These are phyloP conservation scores for Ellobius talpinus DNA, from an alignment of 2,113 vertebrate genomes.

Conservation along the genomic window DNA sequence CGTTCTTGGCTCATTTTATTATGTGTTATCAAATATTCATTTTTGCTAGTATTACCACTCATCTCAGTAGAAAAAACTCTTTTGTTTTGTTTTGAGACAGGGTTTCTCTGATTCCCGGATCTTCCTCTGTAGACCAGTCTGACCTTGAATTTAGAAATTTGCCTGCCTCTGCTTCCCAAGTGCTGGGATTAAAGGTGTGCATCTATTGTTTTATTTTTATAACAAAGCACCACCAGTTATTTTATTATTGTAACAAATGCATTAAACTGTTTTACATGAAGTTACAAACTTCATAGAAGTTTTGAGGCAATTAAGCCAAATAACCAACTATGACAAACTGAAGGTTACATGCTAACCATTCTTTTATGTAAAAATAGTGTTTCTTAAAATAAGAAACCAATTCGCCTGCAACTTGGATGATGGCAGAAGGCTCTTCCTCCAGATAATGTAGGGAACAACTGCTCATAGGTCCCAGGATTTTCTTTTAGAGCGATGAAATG, in stretches of 20 bases:
- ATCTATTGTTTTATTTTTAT: neutral
- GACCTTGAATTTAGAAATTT: neutral
- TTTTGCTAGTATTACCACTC: neutral
- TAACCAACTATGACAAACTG: neutral
- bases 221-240: neutral
- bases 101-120: neutral
- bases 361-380: conserved; percentile 30
- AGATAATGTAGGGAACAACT: neutral
- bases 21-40: neutral
- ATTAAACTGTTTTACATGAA: conserved; percentile 21
- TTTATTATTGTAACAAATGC: conserved; percentile 39
- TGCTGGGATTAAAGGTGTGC: neutral
- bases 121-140: neutral
- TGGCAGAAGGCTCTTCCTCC: neutral
- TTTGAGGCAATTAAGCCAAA: conserved; percentile 47
- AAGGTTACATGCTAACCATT: neutral
- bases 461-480: neutral
- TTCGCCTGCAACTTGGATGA: neutral
- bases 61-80: neutral
- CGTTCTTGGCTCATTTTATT: conserved; percentile 5
- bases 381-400: neutral
- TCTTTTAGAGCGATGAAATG: conserved; percentile 34
- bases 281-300: neutral
- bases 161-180: neutral
- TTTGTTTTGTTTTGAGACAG: neutral